These are phyloP conservation scores for Pseudois nayaur DNA, from an alignment of 2,113 vertebrate species.

Conservation along the genomic window DNA sequence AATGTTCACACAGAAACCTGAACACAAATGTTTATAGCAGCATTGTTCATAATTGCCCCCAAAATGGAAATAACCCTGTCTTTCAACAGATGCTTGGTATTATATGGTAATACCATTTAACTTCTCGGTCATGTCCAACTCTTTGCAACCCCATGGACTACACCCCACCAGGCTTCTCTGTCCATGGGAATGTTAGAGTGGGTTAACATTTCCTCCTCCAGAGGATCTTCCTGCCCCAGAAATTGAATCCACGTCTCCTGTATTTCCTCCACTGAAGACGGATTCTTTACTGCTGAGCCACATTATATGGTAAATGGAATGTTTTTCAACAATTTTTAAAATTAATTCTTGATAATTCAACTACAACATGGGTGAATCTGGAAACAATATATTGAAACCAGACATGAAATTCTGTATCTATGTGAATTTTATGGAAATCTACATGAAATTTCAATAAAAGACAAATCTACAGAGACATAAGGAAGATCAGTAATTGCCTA, in stretches of 20 bases:
- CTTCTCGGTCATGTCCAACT: background rate
- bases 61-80: background rate
- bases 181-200: background rate
- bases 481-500: background rate
- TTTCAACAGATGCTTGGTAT: background rate
- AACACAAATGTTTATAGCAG: background rate
- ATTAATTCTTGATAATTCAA: background rate
- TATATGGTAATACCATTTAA: background rate
- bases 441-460: background rate
- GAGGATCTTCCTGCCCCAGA: background rate
- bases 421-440: background rate
- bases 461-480: background rate
- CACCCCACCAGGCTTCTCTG: background rate
- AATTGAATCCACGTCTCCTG: background rate
- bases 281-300: background rate
- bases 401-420: background rate
- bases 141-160: background rate
- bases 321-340: background rate
- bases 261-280: background rate
- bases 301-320: background rate
- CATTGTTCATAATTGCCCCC: background rate
- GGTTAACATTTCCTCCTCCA: background rate
- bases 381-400: background rate
- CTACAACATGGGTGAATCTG: background rate
- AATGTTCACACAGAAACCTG: background rate